These are phyloP conservation scores for Drosophila murphyi DNA, from an alignment of 1,140 invertebrate genomes.

Conservation along the genomic window DNA sequence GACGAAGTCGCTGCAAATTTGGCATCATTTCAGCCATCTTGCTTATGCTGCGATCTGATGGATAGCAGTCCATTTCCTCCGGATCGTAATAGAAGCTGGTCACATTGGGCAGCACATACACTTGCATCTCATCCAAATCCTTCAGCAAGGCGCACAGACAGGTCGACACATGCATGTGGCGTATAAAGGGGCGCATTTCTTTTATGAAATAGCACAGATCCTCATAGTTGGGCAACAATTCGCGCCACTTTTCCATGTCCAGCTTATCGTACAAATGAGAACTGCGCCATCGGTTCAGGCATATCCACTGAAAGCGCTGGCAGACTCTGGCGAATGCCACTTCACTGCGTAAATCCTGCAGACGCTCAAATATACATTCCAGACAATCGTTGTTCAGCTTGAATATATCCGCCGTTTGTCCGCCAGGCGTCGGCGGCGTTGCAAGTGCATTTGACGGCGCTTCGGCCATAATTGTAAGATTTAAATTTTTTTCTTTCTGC, in stretches of 20 bases:
- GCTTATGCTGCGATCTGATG: slow-evolving; percentile 65
- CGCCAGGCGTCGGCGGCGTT: slow-evolving; percentile 3
- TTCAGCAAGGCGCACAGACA: slow-evolving; percentile 65
- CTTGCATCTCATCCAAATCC: slow-evolving; percentile 70
- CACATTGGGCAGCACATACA: slow-evolving; percentile 59
- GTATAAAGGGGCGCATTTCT: slow-evolving; percentile 52
- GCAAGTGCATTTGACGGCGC: slow-evolving; percentile 12
- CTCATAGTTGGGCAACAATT: slow-evolving; percentile 59
- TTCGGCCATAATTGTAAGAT: slow-evolving; percentile 36
- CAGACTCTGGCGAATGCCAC: slow-evolving; percentile 61
- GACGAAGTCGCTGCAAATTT: slow-evolving; percentile 53
- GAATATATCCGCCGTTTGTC: slow-evolving; percentile 45
- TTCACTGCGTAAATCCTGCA: slow-evolving; percentile 63
- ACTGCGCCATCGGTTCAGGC: slow-evolving; percentile 55
- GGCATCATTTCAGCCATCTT: slow-evolving; percentile 65
- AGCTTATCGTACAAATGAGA: slow-evolving; percentile 60
- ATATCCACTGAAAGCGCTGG: slow-evolving; percentile 60
- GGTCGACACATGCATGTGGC: slow-evolving; percentile 53
- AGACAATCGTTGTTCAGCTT: slow-evolving; percentile 72
- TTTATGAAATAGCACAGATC: slow-evolving; percentile 67
- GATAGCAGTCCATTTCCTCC: slow-evolving; percentile 73
- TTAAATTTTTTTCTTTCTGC: background rate
- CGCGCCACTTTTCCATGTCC: slow-evolving; percentile 68
- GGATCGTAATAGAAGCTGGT: slow-evolving; percentile 63
- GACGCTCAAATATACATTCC: slow-evolving; percentile 59